These are phyloP conservation scores for Ursus arctos DNA, from an alignment of 2,113 vertebrate genomes.

Conservation along the genomic window DNA sequence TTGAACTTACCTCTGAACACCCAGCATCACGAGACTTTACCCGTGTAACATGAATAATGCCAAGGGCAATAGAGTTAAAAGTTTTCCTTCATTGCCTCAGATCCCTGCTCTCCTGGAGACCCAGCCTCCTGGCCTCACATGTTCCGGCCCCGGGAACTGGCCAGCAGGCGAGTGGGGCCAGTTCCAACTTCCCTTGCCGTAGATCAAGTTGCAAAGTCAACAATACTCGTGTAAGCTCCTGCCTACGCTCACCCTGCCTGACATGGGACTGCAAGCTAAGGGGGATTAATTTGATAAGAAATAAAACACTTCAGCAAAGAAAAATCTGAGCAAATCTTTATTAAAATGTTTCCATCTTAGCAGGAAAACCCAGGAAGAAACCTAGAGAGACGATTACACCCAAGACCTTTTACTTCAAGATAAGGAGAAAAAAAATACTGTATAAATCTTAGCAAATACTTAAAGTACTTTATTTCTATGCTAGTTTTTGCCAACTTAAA, in stretches of 20 bases:
- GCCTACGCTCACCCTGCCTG: background rate
- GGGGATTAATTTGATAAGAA: conserved; percentile 73
- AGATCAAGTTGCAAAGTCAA: conserved; percentile 52
- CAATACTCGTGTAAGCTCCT: background rate
- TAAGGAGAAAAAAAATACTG: conserved; percentile 58
- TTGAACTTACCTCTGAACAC: background rate
- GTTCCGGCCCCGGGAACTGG: background rate
- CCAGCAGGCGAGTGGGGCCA: background rate
- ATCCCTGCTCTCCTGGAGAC: background rate
- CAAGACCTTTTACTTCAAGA: conserved; percentile 76
- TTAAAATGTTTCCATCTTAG: conserved; percentile 80
- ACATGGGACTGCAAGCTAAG: background rate
- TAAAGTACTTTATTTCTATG: conserved; percentile 79
- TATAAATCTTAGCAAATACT: conserved; percentile 73
- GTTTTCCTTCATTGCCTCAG: background rate
- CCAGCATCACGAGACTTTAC: background rate
- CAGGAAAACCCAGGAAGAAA: conserved; percentile 85
- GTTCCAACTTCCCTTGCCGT: background rate
- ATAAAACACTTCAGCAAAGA: conserved; percentile 82
- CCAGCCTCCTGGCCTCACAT: background rate
- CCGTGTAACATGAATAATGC: background rate
- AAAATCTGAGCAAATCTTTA: conserved; percentile 85
- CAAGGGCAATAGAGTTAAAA: background rate
- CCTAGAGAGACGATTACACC: conserved; percentile 60
- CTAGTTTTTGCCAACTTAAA: conserved; percentile 74